Percentiles rank a stretch among this genome's conserved stretches.
Conservation (phyloP, 2,797 vertebrate species). For the Poecilia wingei region DNA sequence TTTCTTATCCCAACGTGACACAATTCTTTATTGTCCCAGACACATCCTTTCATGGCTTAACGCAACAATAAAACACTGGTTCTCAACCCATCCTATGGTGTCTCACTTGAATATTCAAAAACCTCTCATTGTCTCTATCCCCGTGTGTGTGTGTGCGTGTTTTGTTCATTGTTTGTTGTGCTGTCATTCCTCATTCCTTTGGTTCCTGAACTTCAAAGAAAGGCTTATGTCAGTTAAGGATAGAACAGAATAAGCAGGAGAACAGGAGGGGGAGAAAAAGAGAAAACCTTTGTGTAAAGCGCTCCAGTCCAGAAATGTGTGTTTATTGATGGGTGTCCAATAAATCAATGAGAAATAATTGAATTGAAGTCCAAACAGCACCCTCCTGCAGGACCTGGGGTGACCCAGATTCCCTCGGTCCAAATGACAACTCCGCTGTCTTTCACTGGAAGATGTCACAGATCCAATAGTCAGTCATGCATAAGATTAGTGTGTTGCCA, state of each 20-base stretch:
- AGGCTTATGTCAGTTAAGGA: conserved; percentile 77
- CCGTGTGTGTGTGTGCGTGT: conserved; percentile 20
- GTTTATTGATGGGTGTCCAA: conserved; percentile 75
- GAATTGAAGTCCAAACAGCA: conserved; percentile 65
- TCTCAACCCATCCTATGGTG: conserved; percentile 59
- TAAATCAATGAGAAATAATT: conserved; percentile 82
- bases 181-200: conserved; percentile 73
- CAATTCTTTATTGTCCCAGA: conserved; percentile 76
- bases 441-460: conserved; percentile 68
- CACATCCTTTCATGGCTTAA: conserved; percentile 77
- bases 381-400: conserved; percentile 58
- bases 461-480: conserved; percentile 74
- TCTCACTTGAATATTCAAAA: conserved; percentile 81
- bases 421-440: conserved; percentile 52
- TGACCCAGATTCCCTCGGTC: conserved; percentile 70
- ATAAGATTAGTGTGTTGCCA: conserved; percentile 70
- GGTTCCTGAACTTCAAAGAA: conserved; percentile 79
- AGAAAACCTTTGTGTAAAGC: conserved; percentile 53
- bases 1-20: conserved; percentile 70
- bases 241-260: conserved; percentile 66
- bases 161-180: conserved; percentile 83
- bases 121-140: conserved; percentile 67
- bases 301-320: conserved; percentile 56
- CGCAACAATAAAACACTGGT: conserved; percentile 77
- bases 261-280: conserved; percentile 21